Base-by-base conservation (phyloP, 2,113 vertebrate species). In the Apodemus speciosus region DNA sequence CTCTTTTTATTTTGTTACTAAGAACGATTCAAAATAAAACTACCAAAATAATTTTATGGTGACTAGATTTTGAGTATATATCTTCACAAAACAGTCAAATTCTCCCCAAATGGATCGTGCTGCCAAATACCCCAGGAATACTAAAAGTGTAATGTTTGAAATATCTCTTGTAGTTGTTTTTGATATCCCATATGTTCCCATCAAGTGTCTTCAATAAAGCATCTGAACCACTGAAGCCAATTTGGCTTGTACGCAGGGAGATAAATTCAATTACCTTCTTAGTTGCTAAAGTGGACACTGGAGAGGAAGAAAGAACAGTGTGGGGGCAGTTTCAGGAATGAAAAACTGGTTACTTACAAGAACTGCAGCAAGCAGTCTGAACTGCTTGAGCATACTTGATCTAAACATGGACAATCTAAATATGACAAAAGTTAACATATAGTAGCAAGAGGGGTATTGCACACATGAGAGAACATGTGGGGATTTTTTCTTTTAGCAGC, bases 181-280 rank as follows among this genome's bases (percentile, higher is more conserved):
- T 89, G 58, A 62, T 94, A 77, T 46, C 38, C 51, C 51, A n/a
- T 84, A 86, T 81, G 84, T 89, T 71, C 46, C 69, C 53, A 80
- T 85, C 56, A 87, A 89, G 58, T 88, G 46, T 76, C 75, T 94
- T 93, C 80, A 91, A 62, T 95, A 94, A 95, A 95, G 18, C 71
- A 85, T 90, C 75, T 81, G 88, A 93, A 76, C 53, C 60, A 68
- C 66, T 80, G 75, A 56, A 90, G 43, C 38, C 64, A 86, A 68
- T 85, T 94, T 96, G 93, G 84, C 84, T 95, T 27, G 9, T 62
- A 60, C 56, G 72, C 51, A 62, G 75, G 95, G 46, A 85, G 92
- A 87, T 72, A 95, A 91, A 95, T 92, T 81, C 46, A 81, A 76
- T 89, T 66, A 72, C 38, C 43, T 76, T 85, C 66, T 81, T n/a